phyloP scores from a whole-genome alignment of 2,797 vertebrate genomes.

The Streptopelia turtur region DNA sequence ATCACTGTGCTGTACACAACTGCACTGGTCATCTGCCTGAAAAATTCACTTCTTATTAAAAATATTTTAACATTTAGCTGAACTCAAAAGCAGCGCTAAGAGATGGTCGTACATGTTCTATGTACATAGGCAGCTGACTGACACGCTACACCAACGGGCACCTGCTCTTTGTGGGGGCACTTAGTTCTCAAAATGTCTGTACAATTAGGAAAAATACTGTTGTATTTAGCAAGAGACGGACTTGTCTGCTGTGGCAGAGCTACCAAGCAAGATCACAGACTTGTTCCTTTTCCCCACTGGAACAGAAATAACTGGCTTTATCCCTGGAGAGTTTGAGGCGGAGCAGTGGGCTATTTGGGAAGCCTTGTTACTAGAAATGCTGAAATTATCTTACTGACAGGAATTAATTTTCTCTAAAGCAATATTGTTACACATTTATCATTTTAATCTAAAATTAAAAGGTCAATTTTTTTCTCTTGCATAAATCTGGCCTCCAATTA shows the following conservation, averaged over 20 bases:
- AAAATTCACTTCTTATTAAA: neutral
- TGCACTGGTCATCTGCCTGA: neutral
- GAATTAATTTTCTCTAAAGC: neutral
- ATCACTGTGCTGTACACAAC: neutral
- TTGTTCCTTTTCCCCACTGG: neutral
- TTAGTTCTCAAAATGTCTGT: neutral
- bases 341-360: neutral
- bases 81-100: neutral
- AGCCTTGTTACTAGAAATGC: neutral
- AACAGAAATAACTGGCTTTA: neutral
- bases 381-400: neutral
- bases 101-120: fast-evolving
- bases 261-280: neutral
- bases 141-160: neutral
- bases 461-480: neutral
- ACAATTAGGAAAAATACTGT: neutral
- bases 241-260: neutral
- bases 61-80: conserved; percentile 51
- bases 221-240: neutral
- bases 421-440: neutral
- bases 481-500: neutral
- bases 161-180: neutral
- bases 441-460: neutral
- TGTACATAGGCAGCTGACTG: neutral
- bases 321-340: neutral